Conservation (phyloP, 2,113 vertebrate genomes). For the Calypte anna region DNA sequence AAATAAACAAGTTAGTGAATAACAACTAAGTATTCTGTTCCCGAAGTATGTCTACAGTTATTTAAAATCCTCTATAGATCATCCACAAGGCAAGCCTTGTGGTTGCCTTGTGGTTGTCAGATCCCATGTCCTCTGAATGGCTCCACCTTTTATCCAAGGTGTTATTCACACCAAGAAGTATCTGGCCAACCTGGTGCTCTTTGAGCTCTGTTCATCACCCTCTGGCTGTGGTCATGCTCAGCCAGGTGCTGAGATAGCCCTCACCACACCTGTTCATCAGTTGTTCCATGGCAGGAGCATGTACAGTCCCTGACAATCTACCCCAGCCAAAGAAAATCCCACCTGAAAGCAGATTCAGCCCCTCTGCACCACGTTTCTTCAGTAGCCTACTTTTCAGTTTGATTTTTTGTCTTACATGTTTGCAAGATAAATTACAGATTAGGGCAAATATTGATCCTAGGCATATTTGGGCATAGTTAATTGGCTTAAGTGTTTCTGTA, state of each 20-base stretch:
- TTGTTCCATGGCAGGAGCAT: too few species aligned
- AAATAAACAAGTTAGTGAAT: neutral
- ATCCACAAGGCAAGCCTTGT: neutral
- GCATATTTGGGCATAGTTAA: neutral
- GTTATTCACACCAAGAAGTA: neutral
- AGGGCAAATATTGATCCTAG: neutral
- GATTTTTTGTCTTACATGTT: neutral
- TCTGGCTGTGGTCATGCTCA: neutral
- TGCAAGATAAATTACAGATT: neutral
- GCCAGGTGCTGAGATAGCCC: neutral
- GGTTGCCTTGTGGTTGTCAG: neutral
- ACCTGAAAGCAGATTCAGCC: neutral
- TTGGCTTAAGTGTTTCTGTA: neutral
- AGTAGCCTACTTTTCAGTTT: neutral
- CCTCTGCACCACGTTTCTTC: neutral
- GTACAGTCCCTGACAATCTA: neutral
- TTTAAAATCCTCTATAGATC: neutral
- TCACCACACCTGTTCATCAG: neutral
- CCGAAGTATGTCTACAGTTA: neutral
- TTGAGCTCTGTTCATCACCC: neutral
- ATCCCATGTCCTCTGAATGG: neutral
- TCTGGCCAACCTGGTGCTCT: fast-evolving
- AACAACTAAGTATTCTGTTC: neutral
- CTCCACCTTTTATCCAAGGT: neutral
- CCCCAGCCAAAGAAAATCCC: neutral